Conservation (phyloP, 2,113 vertebrate species). For the Hylia prasina region DNA sequence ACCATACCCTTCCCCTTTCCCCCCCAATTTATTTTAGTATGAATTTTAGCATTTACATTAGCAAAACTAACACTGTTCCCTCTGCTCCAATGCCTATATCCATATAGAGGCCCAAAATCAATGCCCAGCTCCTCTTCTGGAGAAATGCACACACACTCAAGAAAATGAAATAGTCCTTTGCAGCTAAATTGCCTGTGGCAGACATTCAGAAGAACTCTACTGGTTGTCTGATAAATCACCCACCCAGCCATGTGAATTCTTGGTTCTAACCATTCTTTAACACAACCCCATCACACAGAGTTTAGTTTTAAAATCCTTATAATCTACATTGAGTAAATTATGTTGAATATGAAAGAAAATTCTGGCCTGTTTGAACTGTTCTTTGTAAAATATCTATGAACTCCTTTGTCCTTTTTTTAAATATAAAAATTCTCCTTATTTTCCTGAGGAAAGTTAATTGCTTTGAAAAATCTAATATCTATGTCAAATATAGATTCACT, state of each 20-base stretch:
- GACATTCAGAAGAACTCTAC: neutral
- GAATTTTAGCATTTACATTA: neutral
- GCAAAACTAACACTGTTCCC: neutral
- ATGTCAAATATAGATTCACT: neutral
- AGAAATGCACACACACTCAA: neutral
- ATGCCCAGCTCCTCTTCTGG: neutral
- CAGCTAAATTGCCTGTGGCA: neutral
- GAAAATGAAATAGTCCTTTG: constrained; percentile 5
- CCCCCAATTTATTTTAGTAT: neutral
- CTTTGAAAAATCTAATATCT: neutral
- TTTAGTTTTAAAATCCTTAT: neutral
- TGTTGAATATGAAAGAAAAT: neutral
- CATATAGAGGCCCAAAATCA: neutral
- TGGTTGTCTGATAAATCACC: neutral
- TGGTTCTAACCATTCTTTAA: neutral
- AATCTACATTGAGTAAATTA: neutral
- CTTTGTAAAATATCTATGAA: neutral
- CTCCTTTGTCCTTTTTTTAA: neutral
- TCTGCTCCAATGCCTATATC: neutral
- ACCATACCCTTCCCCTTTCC: neutral
- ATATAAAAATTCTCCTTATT: neutral
- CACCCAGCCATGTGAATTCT: neutral
- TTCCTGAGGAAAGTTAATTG: neutral
- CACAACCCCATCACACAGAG: neutral
- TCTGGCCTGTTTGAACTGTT: neutral